Evolutionary conservation across 2,888 invertebrate species (phyloP).

Genomic region (Drosophila macrospina): DNA sequence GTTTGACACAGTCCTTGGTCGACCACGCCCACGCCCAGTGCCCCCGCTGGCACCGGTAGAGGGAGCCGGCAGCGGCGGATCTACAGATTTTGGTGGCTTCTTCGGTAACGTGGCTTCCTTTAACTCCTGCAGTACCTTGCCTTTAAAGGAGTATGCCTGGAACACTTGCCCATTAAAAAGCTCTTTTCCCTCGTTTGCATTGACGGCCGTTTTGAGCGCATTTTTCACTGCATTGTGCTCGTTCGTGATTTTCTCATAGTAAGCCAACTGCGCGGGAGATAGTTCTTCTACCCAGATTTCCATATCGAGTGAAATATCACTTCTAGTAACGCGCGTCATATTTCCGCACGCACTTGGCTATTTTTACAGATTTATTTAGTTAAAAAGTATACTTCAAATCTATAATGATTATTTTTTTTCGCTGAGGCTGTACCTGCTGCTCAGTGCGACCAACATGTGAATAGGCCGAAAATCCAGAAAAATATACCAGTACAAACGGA

Average conservation of each 20-base stretch:
- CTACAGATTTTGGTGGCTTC: slow-evolving; percentile 74
- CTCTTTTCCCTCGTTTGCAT: slow-evolving; percentile 87
- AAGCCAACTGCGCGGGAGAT: slow-evolving; percentile 88
- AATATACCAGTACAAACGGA: neutral
- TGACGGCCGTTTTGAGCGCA: slow-evolving; percentile 86
- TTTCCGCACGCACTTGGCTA: slow-evolving; percentile 56
- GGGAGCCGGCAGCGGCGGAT: slow-evolving; percentile 52
- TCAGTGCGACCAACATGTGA: slow-evolving; percentile 38
- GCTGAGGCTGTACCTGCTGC: slow-evolving; percentile 63
- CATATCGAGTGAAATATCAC: slow-evolving; percentile 86
- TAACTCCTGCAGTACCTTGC: slow-evolving; percentile 84
- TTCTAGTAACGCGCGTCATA: slow-evolving; percentile 82
- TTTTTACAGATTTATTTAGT: slow-evolving; percentile 15
- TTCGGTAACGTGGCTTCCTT: slow-evolving; percentile 83
- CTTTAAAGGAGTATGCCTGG: slow-evolving; percentile 88
- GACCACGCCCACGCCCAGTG: slow-evolving; percentile 64
- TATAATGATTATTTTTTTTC: slow-evolving; percentile 41
- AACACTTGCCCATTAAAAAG: slow-evolving; percentile 89
- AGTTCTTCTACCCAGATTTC: slow-evolving; percentile 91
- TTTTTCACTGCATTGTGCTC: slow-evolving; percentile 89
- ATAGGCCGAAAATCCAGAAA: neutral
- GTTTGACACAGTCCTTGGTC: slow-evolving; percentile 73
- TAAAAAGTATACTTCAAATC: slow-evolving; percentile 21
- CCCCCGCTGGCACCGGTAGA: slow-evolving; percentile 53
- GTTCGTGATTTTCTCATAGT: slow-evolving; percentile 88